A percentile compares a stretch with the other conserved stretches of the same genome.
Evolutionary conservation across 92 coral and sea anemone species (phyloP).

Genomic region (Actinostola sp.): DNA sequence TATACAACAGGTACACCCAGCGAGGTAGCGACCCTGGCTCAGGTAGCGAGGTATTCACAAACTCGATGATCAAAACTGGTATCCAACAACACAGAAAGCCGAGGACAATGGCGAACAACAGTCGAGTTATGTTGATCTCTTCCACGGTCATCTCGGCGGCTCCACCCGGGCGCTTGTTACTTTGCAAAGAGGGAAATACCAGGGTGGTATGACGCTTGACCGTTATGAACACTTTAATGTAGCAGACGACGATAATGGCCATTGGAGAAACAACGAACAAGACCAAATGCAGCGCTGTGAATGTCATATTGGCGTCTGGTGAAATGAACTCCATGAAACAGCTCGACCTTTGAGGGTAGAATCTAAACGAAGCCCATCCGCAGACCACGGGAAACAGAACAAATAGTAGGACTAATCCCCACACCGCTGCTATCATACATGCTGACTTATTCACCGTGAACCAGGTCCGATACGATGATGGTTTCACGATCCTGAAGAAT

Average conservation of each 20-base stretch:
- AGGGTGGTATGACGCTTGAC: slow-evolving; percentile 55
- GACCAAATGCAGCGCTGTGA: slow-evolving; percentile 54
- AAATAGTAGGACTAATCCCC: slow-evolving; percentile 8
- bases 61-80: slow-evolving; percentile 65
- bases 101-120: slow-evolving; percentile 61
- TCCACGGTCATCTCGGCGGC: slow-evolving; percentile 39
- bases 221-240: slow-evolving; percentile 50
- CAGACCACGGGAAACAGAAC: slow-evolving; percentile 23
- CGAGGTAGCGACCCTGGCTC: slow-evolving; percentile 52
- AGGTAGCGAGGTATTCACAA: slow-evolving; percentile 42
- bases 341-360: slow-evolving; percentile 54
- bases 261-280: slow-evolving; percentile 55
- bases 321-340: slow-evolving; percentile 55
- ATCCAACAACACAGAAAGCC: slow-evolving; percentile 74
- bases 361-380: slow-evolving; percentile 62
- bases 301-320: slow-evolving; percentile 43
- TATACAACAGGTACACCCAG: slow-evolving; percentile 44
- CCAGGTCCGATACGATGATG: slow-evolving; percentile 9
- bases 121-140: slow-evolving; percentile 70
- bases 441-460: slow-evolving; percentile 13
- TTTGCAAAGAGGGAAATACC: slow-evolving; percentile 34
- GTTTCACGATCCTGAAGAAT: slow-evolving; percentile 25
- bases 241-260: slow-evolving; percentile 42
- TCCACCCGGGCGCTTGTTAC: background rate
- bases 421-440: slow-evolving; percentile 13